These are phyloP conservation scores for Antechinus stuartii DNA, from an alignment of 2,113 vertebrate species.

Conservation along the genomic window DNA sequence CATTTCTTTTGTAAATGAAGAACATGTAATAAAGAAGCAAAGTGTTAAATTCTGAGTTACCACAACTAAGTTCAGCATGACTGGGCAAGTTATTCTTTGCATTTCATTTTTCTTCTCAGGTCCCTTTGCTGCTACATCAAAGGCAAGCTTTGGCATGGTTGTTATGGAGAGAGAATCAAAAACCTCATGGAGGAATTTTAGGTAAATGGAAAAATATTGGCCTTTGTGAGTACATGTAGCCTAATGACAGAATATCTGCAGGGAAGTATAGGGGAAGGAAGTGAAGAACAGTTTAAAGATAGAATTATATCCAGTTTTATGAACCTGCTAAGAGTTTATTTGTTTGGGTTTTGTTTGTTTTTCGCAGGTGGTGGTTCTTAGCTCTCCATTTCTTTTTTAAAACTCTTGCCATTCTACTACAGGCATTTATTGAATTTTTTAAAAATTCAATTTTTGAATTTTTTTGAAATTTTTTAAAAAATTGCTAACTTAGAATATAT, in stretches of 20 bases:
- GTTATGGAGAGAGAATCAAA: conserved; percentile 94
- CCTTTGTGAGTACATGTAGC: neutral
- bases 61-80: neutral
- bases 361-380: neutral
- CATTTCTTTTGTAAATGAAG: neutral
- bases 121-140: conserved; percentile 92
- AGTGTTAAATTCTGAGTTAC: neutral
- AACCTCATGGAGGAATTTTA: conserved; percentile 94
- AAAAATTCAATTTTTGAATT: too few species aligned
- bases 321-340: neutral
- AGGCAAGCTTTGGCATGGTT: conserved; percentile 93
- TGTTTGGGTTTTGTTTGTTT: neutral
- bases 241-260: neutral
- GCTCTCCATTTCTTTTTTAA: neutral
- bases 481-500: neutral
- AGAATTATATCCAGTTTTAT: neutral
- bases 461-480: neutral
- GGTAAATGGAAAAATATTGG: conserved; percentile 83
- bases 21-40: neutral
- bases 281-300: neutral
- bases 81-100: neutral
- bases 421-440: neutral
- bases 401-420: neutral
- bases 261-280: neutral
- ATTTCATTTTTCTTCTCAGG: conserved; percentile 68